These are phyloP conservation scores for Hippocampus kuda DNA, from an alignment of 2,797 vertebrate genomes.

Conservation along the genomic window DNA sequence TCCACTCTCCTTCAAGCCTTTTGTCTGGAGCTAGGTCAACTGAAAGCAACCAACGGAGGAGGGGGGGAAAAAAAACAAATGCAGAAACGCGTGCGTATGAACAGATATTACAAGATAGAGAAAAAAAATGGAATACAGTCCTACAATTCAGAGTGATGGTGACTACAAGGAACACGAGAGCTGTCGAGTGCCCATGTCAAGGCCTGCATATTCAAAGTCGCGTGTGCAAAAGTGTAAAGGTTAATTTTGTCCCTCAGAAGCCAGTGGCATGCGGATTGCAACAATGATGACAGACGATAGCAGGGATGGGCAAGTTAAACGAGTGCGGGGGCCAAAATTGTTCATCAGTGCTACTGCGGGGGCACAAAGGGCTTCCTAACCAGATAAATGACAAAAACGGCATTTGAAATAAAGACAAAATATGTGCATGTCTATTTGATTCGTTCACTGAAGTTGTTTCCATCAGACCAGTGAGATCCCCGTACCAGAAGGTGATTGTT, in stretches of 20 bases:
- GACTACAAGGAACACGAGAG: constrained; percentile 29
- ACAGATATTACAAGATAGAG: constrained; percentile 23
- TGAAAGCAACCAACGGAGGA: constrained; percentile 27
- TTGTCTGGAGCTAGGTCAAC: constrained; percentile 48
- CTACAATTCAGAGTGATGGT: constrained; percentile 14
- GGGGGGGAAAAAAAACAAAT: constrained; percentile 28
- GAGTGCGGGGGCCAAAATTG: too few species aligned
- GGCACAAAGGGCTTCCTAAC: too few species aligned
- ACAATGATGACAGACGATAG: constrained; percentile 16
- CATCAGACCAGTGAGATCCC: too few species aligned
- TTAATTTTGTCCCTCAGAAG: constrained; percentile 22
- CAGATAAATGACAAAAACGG: too few species aligned
- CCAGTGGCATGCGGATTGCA: constrained; percentile 23
- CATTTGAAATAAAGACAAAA: too few species aligned
- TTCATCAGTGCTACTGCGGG: too few species aligned
- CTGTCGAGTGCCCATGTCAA: constrained; percentile 15
- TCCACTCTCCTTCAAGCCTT: constrained; percentile 22
- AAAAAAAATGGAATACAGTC: constrained; percentile 3
- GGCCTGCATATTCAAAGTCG: constrained; percentile 8
- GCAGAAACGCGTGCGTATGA: constrained; percentile 6
- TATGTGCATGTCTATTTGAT: too few species aligned
- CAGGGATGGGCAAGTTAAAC: neutral
- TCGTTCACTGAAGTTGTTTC: too few species aligned
- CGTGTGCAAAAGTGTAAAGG: constrained; percentile 13
- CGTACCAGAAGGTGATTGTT: too few species aligned